These are phyloP conservation scores for Piprites chloris DNA, from an alignment of 2,113 vertebrate genomes.

Conservation along the genomic window DNA sequence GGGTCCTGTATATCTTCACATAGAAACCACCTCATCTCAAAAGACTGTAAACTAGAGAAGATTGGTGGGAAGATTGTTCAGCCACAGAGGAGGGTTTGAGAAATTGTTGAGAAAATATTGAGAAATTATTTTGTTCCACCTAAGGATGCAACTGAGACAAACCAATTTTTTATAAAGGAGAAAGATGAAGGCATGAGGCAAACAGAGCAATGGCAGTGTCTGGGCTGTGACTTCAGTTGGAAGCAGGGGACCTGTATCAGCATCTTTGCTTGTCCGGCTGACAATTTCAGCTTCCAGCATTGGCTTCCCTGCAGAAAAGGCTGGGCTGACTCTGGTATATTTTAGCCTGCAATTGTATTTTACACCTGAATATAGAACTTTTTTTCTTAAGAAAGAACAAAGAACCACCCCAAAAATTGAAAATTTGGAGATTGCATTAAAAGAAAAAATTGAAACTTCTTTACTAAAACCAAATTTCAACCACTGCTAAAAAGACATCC, in stretches of 20 bases:
- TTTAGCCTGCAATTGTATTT: background rate
- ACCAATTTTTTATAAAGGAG: background rate
- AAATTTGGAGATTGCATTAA: background rate
- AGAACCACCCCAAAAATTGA: too few species aligned
- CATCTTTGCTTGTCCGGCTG: background rate
- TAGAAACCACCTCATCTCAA: background rate
- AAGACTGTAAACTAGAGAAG: background rate
- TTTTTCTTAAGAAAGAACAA: background rate
- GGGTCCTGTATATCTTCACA: background rate
- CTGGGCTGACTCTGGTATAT: background rate
- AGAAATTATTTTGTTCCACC: too few species aligned
- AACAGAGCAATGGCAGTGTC: background rate
- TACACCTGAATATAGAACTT: background rate
- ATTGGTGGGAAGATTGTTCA: background rate
- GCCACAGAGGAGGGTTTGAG: background rate
- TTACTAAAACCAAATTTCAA: background rate
- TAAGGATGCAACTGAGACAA: background rate
- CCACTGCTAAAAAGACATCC: background rate
- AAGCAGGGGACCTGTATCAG: background rate
- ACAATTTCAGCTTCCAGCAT: background rate
- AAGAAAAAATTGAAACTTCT: background rate
- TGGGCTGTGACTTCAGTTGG: background rate
- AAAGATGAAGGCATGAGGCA: background rate
- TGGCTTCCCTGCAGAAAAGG: background rate
- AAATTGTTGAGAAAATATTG: too few species aligned